A percentile compares a stretch with the other conserved stretches of the same genome.
phyloP scores from a whole-genome alignment of 2,797 vertebrate genomes.

The Danio jaintianensis region DNA sequence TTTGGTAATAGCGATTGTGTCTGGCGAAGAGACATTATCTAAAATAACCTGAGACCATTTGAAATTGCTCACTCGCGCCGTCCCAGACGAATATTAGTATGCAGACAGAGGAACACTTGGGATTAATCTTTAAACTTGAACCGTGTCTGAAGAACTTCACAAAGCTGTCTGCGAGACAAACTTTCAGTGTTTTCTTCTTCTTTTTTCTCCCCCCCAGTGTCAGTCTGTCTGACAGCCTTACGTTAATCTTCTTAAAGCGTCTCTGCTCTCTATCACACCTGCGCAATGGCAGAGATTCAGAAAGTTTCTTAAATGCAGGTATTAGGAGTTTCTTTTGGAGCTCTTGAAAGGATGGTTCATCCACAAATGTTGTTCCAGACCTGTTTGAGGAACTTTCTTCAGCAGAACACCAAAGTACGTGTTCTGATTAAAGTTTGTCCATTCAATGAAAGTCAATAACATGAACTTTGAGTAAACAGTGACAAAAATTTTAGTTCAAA shows the following conservation, averaged over 20 bases:
- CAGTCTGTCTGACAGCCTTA: conserved; percentile 60
- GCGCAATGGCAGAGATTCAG: conserved; percentile 40
- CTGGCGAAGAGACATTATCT: conserved; percentile 48
- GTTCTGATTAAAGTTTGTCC: no score
- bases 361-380: no score
- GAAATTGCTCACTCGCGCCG: conserved; percentile 40
- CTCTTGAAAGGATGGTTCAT: background rate
- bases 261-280: conserved; percentile 57
- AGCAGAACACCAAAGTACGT: no score
- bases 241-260: conserved; percentile 58
- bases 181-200: conserved; percentile 60
- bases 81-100: conserved; percentile 62
- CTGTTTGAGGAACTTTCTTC: background rate
- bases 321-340: conserved; percentile 43
- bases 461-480: no score
- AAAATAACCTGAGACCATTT: conserved; percentile 55
- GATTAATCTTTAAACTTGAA: conserved; percentile 63
- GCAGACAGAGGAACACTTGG: conserved; percentile 63
- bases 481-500: background rate
- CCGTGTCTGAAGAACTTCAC: conserved; percentile 64
- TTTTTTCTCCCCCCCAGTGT: conserved; percentile 48
- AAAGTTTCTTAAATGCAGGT: conserved; percentile 24
- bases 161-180: conserved; percentile 64
- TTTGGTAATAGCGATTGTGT: conserved; percentile 48
- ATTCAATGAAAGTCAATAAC: no score